These are phyloP conservation scores for Pogonus chalceus DNA, from an alignment of 1,140 invertebrate species.

Conservation along the genomic window DNA sequence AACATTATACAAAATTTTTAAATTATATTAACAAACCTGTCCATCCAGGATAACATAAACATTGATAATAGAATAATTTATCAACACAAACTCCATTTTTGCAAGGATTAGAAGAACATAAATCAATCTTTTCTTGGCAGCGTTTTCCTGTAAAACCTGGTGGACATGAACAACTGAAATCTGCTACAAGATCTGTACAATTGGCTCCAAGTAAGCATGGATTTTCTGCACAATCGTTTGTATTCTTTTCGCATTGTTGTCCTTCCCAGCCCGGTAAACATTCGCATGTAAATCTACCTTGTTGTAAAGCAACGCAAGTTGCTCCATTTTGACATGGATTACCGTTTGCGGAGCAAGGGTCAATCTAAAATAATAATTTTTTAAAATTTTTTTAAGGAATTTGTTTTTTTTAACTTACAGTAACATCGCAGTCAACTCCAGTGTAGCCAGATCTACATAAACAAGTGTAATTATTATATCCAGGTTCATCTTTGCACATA, in stretches of 20 bases:
- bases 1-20: too few relatives aligned
- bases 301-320: slow-evolving; percentile 76
- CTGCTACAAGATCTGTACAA: slow-evolving; percentile 86
- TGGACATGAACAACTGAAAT: slow-evolving; percentile 90
- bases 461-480: slow-evolving; percentile 80
- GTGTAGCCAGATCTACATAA: slow-evolving; percentile 86
- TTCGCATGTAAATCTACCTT: slow-evolving; percentile 87
- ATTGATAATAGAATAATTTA: slow-evolving; percentile 77
- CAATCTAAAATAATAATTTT: slow-evolving; percentile 46
- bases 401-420: too few relatives aligned
- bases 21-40: too few relatives aligned
- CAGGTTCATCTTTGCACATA: slow-evolving; percentile 95
- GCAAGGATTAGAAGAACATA: slow-evolving; percentile 81
- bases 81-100: slow-evolving; percentile 87
- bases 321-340: slow-evolving; percentile 88
- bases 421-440: slow-evolving; percentile 77
- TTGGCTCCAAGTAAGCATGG: slow-evolving; percentile 87
- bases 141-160: slow-evolving; percentile 92
- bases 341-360: slow-evolving; percentile 77
- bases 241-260: slow-evolving; percentile 87
- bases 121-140: slow-evolving; percentile 90
- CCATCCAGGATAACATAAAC: slow-evolving; percentile 87
- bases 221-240: slow-evolving; percentile 89
- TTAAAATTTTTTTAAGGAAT: too few relatives aligned
- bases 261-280: slow-evolving; percentile 93